phyloP scores from a whole-genome alignment of 2,113 vertebrate species.

The Rhegmatorhina hoffmannsi region DNA sequence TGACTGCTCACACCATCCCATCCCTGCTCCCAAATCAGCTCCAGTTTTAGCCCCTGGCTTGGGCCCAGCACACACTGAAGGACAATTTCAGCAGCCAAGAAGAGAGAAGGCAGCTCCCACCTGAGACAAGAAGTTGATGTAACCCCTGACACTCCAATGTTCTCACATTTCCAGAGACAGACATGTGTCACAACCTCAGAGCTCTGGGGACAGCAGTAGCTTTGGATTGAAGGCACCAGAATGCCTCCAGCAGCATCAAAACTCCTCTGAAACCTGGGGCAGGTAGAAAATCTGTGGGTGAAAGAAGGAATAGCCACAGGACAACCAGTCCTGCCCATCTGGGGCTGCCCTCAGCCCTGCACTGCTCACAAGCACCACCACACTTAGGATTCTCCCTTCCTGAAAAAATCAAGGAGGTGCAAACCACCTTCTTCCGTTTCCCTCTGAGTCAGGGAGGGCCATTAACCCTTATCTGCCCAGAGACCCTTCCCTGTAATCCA shows the following conservation, averaged over 20 bases:
- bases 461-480: background rate
- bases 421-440: background rate
- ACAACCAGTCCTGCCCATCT: background rate
- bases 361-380: background rate
- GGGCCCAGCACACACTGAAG: rapidly evolving
- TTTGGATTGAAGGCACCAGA: background rate
- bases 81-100: background rate
- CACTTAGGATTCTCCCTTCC: background rate
- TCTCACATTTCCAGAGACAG: rapidly evolving
- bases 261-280: rapidly evolving
- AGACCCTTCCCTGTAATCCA: background rate
- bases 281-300: background rate
- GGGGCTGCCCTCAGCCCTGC: background rate
- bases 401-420: background rate
- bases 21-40: background rate
- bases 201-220: rapidly evolving
- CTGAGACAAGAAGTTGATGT: background rate
- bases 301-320: rapidly evolving
- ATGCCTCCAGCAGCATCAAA: background rate
- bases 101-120: background rate
- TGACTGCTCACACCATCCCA: background rate
- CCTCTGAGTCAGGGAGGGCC: background rate
- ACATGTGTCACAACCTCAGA: rapidly evolving
- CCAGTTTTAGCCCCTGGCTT: background rate
- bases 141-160: rapidly evolving